Evolutionary conservation across 2,797 vertebrate species (phyloP).

Genomic region (Phrynocephalus guinanensis): DNA sequence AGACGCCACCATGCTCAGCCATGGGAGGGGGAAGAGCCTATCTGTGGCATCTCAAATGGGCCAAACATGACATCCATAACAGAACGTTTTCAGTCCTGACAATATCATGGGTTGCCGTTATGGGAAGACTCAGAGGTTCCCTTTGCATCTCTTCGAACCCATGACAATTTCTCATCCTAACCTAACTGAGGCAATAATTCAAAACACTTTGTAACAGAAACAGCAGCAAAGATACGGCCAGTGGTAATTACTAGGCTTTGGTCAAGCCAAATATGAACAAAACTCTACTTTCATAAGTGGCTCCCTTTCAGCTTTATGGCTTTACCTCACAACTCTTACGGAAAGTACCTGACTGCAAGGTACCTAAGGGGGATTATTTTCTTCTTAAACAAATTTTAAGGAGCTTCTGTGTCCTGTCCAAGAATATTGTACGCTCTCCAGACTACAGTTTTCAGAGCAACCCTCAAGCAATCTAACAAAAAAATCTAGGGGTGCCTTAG

Average conservation of each 20-base stretch:
- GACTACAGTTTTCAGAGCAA: neutral
- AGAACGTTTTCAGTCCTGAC: neutral
- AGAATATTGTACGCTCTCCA: neutral
- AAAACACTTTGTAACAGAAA: neutral
- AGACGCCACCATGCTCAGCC: neutral
- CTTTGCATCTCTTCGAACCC: neutral
- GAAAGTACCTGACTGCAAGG: neutral
- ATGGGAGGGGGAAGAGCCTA: neutral
- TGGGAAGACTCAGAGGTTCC: neutral
- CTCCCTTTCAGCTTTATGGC: neutral
- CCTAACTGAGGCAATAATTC: neutral
- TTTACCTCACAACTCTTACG: neutral
- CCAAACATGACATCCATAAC: neutral
- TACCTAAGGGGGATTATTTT: too few species aligned
- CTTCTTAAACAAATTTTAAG: too few species aligned
- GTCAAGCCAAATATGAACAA: neutral
- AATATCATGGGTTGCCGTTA: neutral
- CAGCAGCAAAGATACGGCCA: too few species aligned
- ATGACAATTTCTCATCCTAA: neutral
- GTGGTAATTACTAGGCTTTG: too few species aligned
- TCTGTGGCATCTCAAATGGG: neutral
- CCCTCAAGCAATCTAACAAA: too few species aligned
- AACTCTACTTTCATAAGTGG: neutral
- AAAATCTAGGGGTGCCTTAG: too few species aligned
- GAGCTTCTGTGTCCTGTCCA: neutral